phyloP scores from a whole-genome alignment of 2,113 vertebrate genomes.

The Perca fluviatilis region DNA sequence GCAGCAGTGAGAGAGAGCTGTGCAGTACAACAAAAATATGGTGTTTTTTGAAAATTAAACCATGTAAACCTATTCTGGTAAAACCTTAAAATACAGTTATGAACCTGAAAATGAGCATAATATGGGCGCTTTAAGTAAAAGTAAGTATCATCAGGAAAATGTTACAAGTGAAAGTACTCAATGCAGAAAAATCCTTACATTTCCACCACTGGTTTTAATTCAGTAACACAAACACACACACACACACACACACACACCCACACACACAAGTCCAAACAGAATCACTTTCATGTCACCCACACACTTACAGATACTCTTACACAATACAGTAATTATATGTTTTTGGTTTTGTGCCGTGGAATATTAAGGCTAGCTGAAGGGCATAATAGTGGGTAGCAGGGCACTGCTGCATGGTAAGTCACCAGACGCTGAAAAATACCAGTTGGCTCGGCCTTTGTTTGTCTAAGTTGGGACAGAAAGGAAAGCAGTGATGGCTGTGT shows the following conservation, averaged over 20 bases:
- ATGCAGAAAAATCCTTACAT: too few species aligned
- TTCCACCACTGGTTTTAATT: too few species aligned
- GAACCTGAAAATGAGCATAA: too few species aligned
- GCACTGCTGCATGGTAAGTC: slow-evolving; percentile 49
- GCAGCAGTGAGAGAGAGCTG: too few species aligned
- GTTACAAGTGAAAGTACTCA: too few species aligned
- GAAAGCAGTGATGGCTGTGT: slow-evolving; percentile 52
- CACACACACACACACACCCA: background rate
- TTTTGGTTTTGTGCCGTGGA: slow-evolving; percentile 52
- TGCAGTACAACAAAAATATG: too few species aligned
- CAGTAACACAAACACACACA: too few species aligned
- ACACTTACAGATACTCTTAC: slow-evolving; percentile 20
- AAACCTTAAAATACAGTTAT: too few species aligned
- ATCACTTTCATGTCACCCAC: background rate
- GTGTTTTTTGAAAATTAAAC: too few species aligned
- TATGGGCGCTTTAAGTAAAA: too few species aligned
- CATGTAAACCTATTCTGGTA: too few species aligned
- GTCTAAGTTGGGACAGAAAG: slow-evolving; percentile 51
- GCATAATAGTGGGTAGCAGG: slow-evolving; percentile 53
- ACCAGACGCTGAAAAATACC: slow-evolving; percentile 65
- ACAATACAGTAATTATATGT: slow-evolving; percentile 63
- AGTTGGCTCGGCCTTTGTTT: slow-evolving; percentile 60
- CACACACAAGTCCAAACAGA: slow-evolving; percentile 3
- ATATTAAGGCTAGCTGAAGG: slow-evolving; percentile 53
- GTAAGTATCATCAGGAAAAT: too few species aligned